phyloP scores from a whole-genome alignment of 2,113 vertebrate genomes.

The Danionella cerebrum region DNA sequence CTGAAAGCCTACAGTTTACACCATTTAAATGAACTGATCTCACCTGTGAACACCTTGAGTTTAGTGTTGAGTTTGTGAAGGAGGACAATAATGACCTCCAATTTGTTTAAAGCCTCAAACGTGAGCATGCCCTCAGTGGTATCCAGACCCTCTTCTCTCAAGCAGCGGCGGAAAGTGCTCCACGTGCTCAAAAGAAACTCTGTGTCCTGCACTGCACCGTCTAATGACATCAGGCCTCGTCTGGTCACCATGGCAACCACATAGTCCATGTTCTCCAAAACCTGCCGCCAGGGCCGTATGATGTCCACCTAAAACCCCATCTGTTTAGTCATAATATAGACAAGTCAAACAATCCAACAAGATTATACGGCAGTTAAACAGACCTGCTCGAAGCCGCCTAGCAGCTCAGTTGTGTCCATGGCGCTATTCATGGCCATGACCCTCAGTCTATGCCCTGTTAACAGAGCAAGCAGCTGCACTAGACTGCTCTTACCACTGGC shows the following conservation, averaged over 20 bases:
- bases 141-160: slow-evolving; percentile 71
- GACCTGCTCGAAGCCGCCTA: slow-evolving; percentile 97
- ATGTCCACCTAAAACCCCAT: slow-evolving; percentile 83
- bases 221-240: slow-evolving; percentile 77
- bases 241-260: slow-evolving; percentile 73
- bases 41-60: slow-evolving; percentile 79
- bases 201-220: slow-evolving; percentile 77
- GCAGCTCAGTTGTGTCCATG: slow-evolving; percentile 92
- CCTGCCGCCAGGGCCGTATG: slow-evolving; percentile 80
- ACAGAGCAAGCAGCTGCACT: slow-evolving; percentile 82
- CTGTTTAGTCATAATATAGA: too few species aligned
- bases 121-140: slow-evolving; percentile 66
- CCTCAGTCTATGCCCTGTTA: slow-evolving; percentile 81
- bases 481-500: slow-evolving; percentile 89
- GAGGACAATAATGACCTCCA: slow-evolving; percentile 82
- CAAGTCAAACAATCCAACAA: too few species aligned
- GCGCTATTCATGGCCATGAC: slow-evolving; percentile 95
- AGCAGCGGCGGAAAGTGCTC: slow-evolving; percentile 80
- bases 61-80: slow-evolving; percentile 89
- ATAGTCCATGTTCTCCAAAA: slow-evolving; percentile 79
- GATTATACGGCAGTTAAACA: neutral
- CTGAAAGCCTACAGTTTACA: neutral
- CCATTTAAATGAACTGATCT: neutral
- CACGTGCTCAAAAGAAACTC: slow-evolving; percentile 84
- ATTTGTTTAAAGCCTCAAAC: slow-evolving; percentile 77